Base-by-base conservation (phyloP, 37 sponge, comb jelly and placozoan genomes). In the Halichondria panicea region DNA sequence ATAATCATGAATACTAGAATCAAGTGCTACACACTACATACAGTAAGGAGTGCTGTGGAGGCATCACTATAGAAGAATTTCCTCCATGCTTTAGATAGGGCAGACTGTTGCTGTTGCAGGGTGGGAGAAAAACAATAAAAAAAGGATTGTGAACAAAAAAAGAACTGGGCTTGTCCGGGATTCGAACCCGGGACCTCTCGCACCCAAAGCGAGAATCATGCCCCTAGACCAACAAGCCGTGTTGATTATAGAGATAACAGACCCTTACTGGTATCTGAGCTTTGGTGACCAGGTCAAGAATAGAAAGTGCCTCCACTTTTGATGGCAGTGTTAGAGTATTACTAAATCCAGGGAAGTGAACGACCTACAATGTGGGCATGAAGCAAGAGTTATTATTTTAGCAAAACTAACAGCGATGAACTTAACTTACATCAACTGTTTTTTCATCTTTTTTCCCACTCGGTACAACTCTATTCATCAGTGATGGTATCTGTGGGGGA, bases 101-200 rank as follows among this genome's bases (percentile, higher is more conserved):
- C 25, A 36, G 74, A 46, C 56, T 63, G 38, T n/a, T 45, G 28
- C 87, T 87, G 40, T 15, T 61, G 19, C 3, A 27, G 19, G 0
- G n/a, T 52, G 22, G 34, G 1, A 7, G 43, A 5, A 67, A 6
- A 44, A 43, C 27, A 13, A 40, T 65, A 46, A 50, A 70, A 68
- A 68, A 42, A 74, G 41, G 72, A 74, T n/a, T n/a, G n/a, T n/a
- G n/a, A n/a, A n/a, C n/a, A 79, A 74, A 57, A 88, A 75, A 90
- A 80, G 65, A 70, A 45, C 43, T 68, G 90, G 90, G 90, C 90
- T 73, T 74, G 90, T 89, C 90, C 90, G 90, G 90, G 90, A 89
- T 79, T 89, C 52, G 90, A 89, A 89, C 90, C 90, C 90, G 90
- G 90, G 90, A 83, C 90, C 90, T 89, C 90, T 89, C 84, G 90